These are phyloP conservation scores for Stichodactyla helianthus DNA, from an alignment of 64 coral and sea anemone species.

Conservation along the genomic window DNA sequence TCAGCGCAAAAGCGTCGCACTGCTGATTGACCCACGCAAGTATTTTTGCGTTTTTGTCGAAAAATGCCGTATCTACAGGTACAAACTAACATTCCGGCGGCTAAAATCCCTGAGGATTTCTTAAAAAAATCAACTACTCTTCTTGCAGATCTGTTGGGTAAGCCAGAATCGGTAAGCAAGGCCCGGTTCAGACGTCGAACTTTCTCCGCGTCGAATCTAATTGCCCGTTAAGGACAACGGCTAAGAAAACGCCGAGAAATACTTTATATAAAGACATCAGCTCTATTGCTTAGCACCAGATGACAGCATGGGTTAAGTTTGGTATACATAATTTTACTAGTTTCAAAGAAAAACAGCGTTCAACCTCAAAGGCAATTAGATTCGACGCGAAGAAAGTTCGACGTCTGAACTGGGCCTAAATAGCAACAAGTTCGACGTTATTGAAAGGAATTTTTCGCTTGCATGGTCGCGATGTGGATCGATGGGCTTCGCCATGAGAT, in stretches of 20 bases:
- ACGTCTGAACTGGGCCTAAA: no score
- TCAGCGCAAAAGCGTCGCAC: background rate
- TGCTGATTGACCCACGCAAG: background rate
- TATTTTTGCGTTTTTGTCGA: background rate
- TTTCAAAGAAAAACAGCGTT: no score
- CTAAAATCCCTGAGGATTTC: conserved; percentile 58
- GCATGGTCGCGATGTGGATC: background rate
- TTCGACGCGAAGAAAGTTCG: no score
- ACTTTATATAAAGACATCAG: no score
- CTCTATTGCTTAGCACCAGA: no score
- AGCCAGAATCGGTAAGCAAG: conserved; percentile 59
- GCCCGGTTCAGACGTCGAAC: no score
- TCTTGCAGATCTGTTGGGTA: conserved; percentile 45
- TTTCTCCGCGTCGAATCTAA: no score
- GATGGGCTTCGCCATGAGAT: conserved; percentile 19
- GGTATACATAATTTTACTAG: no score
- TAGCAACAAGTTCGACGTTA: background rate
- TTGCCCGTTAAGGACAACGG: no score
- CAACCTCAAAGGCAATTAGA: no score
- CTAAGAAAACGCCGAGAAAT: no score
- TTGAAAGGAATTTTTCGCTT: background rate
- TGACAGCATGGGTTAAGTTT: no score
- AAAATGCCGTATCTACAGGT: conserved; percentile 16
- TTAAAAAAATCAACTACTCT: conserved; percentile 49
- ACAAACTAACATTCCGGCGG: conserved; percentile 29